phyloP scores from a whole-genome alignment of 2,888 invertebrate species.

The Cheilosia variabilis region DNA sequence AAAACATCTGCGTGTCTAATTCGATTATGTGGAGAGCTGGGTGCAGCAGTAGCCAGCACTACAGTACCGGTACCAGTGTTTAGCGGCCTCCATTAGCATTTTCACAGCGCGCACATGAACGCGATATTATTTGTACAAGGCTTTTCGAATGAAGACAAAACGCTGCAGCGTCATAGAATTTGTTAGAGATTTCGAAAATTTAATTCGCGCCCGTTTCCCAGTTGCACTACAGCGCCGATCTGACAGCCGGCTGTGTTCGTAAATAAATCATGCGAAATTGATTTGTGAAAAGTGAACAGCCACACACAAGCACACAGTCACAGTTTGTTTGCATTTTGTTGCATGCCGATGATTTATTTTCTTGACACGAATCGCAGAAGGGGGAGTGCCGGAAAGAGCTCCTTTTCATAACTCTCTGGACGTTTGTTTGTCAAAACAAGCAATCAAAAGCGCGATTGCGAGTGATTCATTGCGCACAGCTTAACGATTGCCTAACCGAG shows the following conservation, averaged over 20 bases:
- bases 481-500: conserved; percentile 34
- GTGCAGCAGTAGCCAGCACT: conserved; percentile 38
- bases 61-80: conserved; percentile 8
- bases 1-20: conserved; percentile 63
- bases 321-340: not conserved
- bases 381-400: conserved; percentile 49
- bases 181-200: conserved; percentile 21
- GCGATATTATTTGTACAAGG: conserved; percentile 49
- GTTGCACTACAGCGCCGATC: conserved; percentile 2
- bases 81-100: conserved; percentile 52
- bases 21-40: conserved; percentile 51
- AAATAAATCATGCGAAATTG: conserved; percentile 72
- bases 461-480: conserved; percentile 62
- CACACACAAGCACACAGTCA: not conserved
- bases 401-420: conserved; percentile 45
- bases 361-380: conserved; percentile 41
- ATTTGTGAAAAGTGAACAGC: conserved; percentile 46
- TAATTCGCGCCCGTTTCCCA: conserved; percentile 31
- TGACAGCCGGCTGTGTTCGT: conserved; percentile 61
- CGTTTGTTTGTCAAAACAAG: conserved; percentile 61
- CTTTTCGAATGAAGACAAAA: conserved; percentile 69
- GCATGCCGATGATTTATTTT: conserved; percentile 64
- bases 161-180: conserved; percentile 36
- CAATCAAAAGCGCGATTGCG: conserved; percentile 47
- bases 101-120: conserved; percentile 33